These are phyloP conservation scores for Oscheius sp. DNA, from an alignment of 2,888 invertebrate species.

Conservation along the genomic window DNA sequence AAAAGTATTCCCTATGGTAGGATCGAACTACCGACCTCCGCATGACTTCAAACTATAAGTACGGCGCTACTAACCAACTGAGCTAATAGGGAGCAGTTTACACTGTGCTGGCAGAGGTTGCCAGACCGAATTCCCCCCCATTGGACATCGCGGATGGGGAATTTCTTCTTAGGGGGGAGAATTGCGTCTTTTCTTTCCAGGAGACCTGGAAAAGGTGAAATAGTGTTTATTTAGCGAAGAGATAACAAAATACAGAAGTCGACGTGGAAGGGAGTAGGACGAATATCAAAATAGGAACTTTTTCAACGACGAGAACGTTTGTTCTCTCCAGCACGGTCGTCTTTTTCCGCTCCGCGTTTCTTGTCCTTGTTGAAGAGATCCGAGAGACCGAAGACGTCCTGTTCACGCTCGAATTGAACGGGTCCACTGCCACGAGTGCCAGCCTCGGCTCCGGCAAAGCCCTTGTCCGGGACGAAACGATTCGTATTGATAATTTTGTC, in stretches of 20 bases:
- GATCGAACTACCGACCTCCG: too few species aligned
- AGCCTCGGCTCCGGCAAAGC: slow-evolving; percentile 85
- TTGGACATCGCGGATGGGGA: too few species aligned
- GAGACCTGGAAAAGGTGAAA: not conserved
- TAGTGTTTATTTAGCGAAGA: slow-evolving; percentile 6
- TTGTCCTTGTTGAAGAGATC: slow-evolving; percentile 92
- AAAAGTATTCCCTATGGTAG: too few species aligned
- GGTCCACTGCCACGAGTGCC: slow-evolving; percentile 84
- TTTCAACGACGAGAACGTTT: slow-evolving; percentile 31
- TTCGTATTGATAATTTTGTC: slow-evolving; percentile 89
- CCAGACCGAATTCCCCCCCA: too few species aligned
- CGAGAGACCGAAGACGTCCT: slow-evolving; percentile 97
- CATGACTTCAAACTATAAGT: too few species aligned
- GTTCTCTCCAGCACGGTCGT: slow-evolving; percentile 36
- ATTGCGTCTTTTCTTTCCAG: not conserved
- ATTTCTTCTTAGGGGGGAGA: too few species aligned
- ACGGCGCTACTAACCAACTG: too few species aligned
- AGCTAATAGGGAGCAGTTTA: too few species aligned
- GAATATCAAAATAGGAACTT: not conserved
- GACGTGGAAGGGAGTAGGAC: too few species aligned
- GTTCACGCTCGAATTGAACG: slow-evolving; percentile 81
- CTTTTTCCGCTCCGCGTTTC: slow-evolving; percentile 50
- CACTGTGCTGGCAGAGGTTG: too few species aligned
- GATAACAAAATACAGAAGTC: not conserved
- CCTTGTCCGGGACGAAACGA: slow-evolving; percentile 96